These are phyloP conservation scores for Heterodera filipjevi DNA, from an alignment of 2,888 invertebrate genomes.

Conservation along the genomic window DNA sequence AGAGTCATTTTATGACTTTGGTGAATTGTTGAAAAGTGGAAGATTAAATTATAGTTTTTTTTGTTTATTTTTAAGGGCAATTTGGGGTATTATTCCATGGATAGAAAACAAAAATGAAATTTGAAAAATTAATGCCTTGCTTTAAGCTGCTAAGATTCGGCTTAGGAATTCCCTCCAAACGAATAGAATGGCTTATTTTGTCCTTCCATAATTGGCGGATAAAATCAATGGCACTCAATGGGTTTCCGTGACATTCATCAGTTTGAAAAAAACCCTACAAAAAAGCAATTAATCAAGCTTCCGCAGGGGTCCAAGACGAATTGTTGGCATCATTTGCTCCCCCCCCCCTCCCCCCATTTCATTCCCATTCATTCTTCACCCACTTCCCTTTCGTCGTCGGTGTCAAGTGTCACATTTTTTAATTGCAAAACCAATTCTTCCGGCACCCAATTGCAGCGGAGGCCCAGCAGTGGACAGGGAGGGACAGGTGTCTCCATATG, in stretches of 20 bases:
- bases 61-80: too few relatives aligned
- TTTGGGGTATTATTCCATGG: too few relatives aligned
- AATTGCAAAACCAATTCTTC: constrained; percentile 9
- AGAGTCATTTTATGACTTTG: not conserved
- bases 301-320: not conserved
- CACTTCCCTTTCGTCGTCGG: not conserved
- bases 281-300: not conserved
- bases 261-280: not conserved
- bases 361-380: not conserved
- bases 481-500: not conserved
- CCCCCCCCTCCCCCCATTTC: not conserved
- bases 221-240: too few relatives aligned
- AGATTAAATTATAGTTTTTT: not conserved
- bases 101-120: too few relatives aligned
- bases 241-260: too few relatives aligned
- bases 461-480: not conserved
- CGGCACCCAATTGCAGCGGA: not conserved
- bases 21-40: not conserved
- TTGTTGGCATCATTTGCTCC: too few relatives aligned
- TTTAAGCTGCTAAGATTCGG: too few relatives aligned
- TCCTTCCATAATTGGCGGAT: too few relatives aligned
- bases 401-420: constrained; percentile 10
- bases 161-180: too few relatives aligned
- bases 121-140: too few relatives aligned
- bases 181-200: too few relatives aligned